These are phyloP conservation scores for Callopanchax toddi DNA, from an alignment of 2,113 vertebrate species.

Conservation along the genomic window DNA sequence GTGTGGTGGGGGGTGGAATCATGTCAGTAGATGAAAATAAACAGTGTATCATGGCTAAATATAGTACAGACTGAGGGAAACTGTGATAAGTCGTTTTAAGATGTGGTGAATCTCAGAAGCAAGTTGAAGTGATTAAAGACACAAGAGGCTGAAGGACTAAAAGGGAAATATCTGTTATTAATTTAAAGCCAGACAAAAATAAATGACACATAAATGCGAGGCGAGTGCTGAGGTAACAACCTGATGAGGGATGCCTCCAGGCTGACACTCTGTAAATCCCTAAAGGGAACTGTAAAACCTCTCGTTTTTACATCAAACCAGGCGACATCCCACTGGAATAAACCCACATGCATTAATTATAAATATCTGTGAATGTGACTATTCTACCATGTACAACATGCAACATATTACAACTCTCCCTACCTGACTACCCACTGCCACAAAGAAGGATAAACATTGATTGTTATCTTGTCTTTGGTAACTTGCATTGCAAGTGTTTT, in stretches of 20 bases:
- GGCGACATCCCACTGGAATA: no score
- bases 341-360: no score
- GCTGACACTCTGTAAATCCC: no score
- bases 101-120: constrained; percentile 19
- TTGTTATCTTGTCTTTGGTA: constrained; percentile 35
- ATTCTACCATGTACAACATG: no score
- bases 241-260: no score
- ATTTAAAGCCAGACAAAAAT: constrained; percentile 19
- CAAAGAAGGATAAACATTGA: constrained; percentile 27
- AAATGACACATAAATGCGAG: background rate
- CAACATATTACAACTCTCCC: no score
- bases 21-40: constrained; percentile 48
- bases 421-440: background rate
- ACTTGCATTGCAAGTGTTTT: constrained; percentile 49
- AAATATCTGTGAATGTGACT: no score
- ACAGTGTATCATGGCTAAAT: constrained; percentile 35
- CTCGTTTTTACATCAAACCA: no score
- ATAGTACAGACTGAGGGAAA: constrained; percentile 35
- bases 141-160: constrained; percentile 19
- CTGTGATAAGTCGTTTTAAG: constrained; percentile 28
- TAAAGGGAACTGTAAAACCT: no score
- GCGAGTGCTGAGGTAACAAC: no score
- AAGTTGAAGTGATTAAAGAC: constrained; percentile 12
- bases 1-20: constrained; percentile 3
- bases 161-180: constrained; percentile 23